These are phyloP conservation scores for Polydesmus complanatus DNA, from an alignment of 2,888 invertebrate genomes.

Conservation along the genomic window DNA sequence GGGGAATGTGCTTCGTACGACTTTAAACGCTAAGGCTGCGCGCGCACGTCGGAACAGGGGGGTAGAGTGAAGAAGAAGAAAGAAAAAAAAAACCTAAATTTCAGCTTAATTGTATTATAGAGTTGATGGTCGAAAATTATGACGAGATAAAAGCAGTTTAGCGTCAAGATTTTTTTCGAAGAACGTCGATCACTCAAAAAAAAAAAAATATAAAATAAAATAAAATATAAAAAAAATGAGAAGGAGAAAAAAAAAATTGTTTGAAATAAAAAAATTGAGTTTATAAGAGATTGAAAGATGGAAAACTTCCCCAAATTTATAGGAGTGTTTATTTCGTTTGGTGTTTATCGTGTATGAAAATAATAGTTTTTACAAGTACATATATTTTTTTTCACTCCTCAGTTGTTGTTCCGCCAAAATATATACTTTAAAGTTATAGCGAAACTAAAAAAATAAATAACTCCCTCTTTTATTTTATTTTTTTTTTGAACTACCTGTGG, in stretches of 20 bases:
- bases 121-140: neutral
- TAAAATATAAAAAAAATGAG: too few relatives aligned
- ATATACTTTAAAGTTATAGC: neutral
- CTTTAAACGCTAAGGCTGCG: too few relatives aligned
- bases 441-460: neutral
- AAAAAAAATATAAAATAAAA: too few relatives aligned
- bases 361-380: neutral
- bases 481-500: neutral
- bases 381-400: too few relatives aligned
- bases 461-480: neutral
- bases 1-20: neutral
- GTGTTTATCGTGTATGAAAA: neutral
- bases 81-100: neutral
- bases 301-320: too few relatives aligned
- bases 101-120: neutral
- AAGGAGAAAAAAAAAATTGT: too few relatives aligned
- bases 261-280: too few relatives aligned
- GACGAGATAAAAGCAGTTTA: neutral
- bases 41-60: neutral
- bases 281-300: too few relatives aligned
- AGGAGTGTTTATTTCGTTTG: neutral
- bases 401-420: neutral
- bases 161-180: neutral
- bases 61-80: neutral
- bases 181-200: too few relatives aligned